A percentile compares a stretch with the other conserved stretches of the same genome.
These are phyloP conservation scores for Microcaecilia unicolor DNA, from an alignment of 2,797 vertebrate genomes.

Conservation along the genomic window DNA sequence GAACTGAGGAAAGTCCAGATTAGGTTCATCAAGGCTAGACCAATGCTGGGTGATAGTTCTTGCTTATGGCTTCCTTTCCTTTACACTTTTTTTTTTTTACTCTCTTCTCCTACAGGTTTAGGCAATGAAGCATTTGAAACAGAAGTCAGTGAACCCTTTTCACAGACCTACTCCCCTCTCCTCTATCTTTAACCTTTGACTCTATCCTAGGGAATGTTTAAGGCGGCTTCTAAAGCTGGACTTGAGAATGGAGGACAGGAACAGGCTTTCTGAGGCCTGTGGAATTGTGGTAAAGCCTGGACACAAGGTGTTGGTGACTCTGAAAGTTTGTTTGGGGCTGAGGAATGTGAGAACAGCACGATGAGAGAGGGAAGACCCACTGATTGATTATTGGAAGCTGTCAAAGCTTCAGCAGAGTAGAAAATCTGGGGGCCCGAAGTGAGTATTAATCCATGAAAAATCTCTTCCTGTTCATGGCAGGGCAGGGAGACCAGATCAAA, in stretches of 20 bases:
- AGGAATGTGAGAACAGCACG: slow-evolving; percentile 10
- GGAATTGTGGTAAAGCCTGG: slow-evolving; percentile 26
- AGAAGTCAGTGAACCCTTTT: too few relatives aligned
- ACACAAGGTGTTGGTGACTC: slow-evolving; percentile 14
- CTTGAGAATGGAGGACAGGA: slow-evolving; percentile 5
- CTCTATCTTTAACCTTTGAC: background rate
- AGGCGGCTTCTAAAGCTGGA: background rate
- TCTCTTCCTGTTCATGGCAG: slow-evolving; percentile 53
- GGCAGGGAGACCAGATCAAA: slow-evolving; percentile 69
- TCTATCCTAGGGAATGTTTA: background rate
- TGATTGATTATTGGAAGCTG: slow-evolving; percentile 61
- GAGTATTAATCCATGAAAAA: slow-evolving; percentile 69
- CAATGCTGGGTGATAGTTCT: too few relatives aligned
- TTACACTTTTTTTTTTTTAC: too few relatives aligned
- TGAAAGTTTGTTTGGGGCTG: background rate
- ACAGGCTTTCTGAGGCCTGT: slow-evolving; percentile 17
- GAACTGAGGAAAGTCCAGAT: too few relatives aligned
- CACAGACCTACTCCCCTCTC: background rate
- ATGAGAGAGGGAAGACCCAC: slow-evolving; percentile 23
- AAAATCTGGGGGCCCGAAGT: slow-evolving; percentile 54
- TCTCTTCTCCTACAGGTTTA: too few relatives aligned
- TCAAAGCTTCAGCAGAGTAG: slow-evolving; percentile 64
- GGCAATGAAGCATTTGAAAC: too few relatives aligned
- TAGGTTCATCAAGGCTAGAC: too few relatives aligned
- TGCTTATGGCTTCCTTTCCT: too few relatives aligned